Evolutionary conservation across 2,888 invertebrate species (phyloP).

Genomic region (Lycia hirtaria): DNA sequence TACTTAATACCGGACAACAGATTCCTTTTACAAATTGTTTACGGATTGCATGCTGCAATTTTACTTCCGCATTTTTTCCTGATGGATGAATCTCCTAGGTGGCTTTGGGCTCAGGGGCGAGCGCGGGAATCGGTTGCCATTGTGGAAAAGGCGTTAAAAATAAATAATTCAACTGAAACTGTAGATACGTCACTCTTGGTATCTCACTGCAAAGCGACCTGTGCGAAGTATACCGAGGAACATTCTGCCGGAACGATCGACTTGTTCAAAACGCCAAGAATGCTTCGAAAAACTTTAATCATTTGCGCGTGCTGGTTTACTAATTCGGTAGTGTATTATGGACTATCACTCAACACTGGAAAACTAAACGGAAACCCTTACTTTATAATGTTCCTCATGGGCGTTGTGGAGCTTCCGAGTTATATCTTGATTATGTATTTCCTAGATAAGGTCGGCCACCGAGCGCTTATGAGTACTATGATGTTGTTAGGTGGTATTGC

Average conservation of each 20-base stretch:
- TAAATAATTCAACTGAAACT: slow-evolving; percentile 87
- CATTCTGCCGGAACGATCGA: slow-evolving; percentile 88
- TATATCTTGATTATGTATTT: slow-evolving; percentile 90
- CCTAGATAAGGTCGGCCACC: slow-evolving; percentile 91
- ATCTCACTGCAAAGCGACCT: slow-evolving; percentile 85
- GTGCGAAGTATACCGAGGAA: slow-evolving; percentile 75
- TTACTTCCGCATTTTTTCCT: slow-evolving; percentile 92
- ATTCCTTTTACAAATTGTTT: slow-evolving; percentile 90
- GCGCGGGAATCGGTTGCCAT: slow-evolving; percentile 90
- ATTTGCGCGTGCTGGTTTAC: slow-evolving; percentile 95
- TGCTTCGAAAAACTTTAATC: slow-evolving; percentile 91
- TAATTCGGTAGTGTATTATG: slow-evolving; percentile 94
- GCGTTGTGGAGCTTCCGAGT: slow-evolving; percentile 92
- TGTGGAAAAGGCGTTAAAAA: slow-evolving; percentile 89
- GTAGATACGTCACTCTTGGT: slow-evolving; percentile 88
- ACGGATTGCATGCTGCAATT: slow-evolving; percentile 90
- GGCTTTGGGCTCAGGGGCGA: slow-evolving; percentile 94
- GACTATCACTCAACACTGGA: slow-evolving; percentile 92
- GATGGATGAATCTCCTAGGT: slow-evolving; percentile 95
- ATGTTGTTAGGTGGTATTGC: slow-evolving; percentile 93
- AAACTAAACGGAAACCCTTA: slow-evolving; percentile 92
- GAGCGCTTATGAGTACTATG: slow-evolving; percentile 90
- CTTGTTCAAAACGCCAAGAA: slow-evolving; percentile 91
- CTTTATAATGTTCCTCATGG: slow-evolving; percentile 91
- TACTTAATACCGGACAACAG: slow-evolving; percentile 89